Conservation (phyloP, 2,888 invertebrate species). For the Aplocera efformata region DNA sequence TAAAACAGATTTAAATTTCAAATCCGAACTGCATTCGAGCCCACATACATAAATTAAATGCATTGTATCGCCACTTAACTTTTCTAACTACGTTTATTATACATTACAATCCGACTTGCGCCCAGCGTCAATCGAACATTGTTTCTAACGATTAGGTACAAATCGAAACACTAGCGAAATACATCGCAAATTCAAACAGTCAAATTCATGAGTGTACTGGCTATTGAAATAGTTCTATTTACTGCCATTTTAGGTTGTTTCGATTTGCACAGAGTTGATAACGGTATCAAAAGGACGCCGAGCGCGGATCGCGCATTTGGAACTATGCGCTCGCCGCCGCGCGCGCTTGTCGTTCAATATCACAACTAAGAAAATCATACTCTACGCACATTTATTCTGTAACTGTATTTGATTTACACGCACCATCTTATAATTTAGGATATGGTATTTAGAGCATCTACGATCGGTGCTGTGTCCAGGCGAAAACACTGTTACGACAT, state of each 20-base stretch:
- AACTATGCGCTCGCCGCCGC: slow-evolving; percentile 49
- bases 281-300: neutral
- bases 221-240: too few species aligned
- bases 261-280: too few species aligned
- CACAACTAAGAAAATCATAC: slow-evolving; percentile 72
- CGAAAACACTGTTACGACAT: slow-evolving; percentile 15
- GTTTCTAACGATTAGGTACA: neutral
- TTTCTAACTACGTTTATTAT: slow-evolving; percentile 70
- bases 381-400: slow-evolving; percentile 51
- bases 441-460: slow-evolving; percentile 66
- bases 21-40: slow-evolving; percentile 40
- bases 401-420: slow-evolving; percentile 51
- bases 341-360: slow-evolving; percentile 54
- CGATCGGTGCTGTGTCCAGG: slow-evolving; percentile 32
- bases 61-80: slow-evolving; percentile 67
- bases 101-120: slow-evolving; percentile 59
- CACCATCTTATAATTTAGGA: slow-evolving; percentile 66
- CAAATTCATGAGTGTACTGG: too few species aligned
- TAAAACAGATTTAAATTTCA: slow-evolving; percentile 28
- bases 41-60: slow-evolving; percentile 71
- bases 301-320: slow-evolving; percentile 59
- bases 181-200: too few species aligned
- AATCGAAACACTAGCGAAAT: too few species aligned
- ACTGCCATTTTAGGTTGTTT: too few species aligned
- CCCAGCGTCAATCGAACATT: slow-evolving; percentile 7